Evolutionary conservation across 2,797 vertebrate genomes (phyloP).

Genomic region (Taeniopygia guttata): DNA sequence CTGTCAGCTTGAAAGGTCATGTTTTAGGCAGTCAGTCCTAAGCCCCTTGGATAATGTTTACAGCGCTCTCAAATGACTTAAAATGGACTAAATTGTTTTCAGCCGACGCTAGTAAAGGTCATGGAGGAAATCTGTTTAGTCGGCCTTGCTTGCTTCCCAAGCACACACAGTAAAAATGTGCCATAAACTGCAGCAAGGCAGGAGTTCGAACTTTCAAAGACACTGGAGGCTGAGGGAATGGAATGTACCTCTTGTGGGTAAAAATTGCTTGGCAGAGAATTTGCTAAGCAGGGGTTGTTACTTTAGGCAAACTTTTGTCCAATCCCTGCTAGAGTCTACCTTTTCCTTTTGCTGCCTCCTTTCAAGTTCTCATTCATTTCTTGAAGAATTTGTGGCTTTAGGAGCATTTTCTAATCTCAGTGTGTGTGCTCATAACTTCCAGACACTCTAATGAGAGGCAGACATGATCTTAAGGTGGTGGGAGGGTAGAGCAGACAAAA

Average conservation of each 20-base stretch:
- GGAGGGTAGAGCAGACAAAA: background rate
- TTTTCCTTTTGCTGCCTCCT: background rate
- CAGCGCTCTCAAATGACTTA: constrained; percentile 73
- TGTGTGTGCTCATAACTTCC: background rate
- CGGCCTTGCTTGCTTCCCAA: constrained; percentile 51
- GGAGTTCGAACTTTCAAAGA: constrained; percentile 26
- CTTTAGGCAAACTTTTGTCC: background rate
- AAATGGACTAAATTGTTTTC: constrained; percentile 75
- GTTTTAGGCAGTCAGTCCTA: constrained; percentile 57
- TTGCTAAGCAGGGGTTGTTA: background rate
- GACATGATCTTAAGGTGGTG: background rate
- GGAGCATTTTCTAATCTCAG: background rate
- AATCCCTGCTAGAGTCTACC: background rate
- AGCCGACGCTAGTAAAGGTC: constrained; percentile 71
- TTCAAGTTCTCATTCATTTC: background rate
- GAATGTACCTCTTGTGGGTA: background rate
- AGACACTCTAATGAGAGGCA: background rate
- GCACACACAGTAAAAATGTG: constrained; percentile 44
- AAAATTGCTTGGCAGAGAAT: background rate
- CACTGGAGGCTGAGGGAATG: background rate
- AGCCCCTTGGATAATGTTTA: constrained; percentile 72
- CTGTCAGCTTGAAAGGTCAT: constrained; percentile 72
- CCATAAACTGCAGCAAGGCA: constrained; percentile 34
- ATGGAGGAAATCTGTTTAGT: constrained; percentile 67
- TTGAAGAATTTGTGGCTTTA: constrained; percentile 1